A percentile compares a stretch with the other conserved stretches of the same genome.
Evolutionary conservation across 1,140 invertebrate species (phyloP).

Genomic region (Hestina assimilis): DNA sequence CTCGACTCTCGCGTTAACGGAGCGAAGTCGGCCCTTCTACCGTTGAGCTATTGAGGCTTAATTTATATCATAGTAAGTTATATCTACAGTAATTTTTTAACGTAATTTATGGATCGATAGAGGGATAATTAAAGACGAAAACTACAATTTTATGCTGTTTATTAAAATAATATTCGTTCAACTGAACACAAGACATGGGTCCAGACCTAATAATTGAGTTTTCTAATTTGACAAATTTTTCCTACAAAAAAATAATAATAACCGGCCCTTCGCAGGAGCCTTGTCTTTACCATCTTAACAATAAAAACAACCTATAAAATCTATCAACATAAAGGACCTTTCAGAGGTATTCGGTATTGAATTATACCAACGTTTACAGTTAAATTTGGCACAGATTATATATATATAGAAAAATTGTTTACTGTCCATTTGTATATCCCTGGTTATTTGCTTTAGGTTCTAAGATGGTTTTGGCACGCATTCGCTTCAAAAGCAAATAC

Average conservation of each 20-base stretch:
- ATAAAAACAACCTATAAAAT: slow-evolving; percentile 78
- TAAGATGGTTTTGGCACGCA: slow-evolving; percentile 69
- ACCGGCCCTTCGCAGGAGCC: slow-evolving; percentile 40
- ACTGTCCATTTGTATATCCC: slow-evolving; percentile 44
- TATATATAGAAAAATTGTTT: slow-evolving; percentile 37
- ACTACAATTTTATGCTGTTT: slow-evolving; percentile 75
- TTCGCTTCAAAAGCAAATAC: slow-evolving; percentile 31
- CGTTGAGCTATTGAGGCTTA: no score
- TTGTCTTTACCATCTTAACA: slow-evolving; percentile 72
- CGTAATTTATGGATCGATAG: not conserved
- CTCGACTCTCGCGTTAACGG: no score
- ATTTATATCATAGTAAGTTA: no score
- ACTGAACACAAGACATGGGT: slow-evolving; percentile 74
- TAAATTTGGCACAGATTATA: slow-evolving; percentile 71
- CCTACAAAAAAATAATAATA: slow-evolving; percentile 60
- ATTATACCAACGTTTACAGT: slow-evolving; percentile 43
- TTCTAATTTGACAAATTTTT: slow-evolving; percentile 69
- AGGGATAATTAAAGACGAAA: slow-evolving; percentile 40
- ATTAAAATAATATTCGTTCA: slow-evolving; percentile 78
- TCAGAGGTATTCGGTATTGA: slow-evolving; percentile 52
- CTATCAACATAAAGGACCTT: slow-evolving; percentile 73
- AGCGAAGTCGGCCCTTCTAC: no score
- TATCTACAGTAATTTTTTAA: no score
- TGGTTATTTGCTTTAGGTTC: slow-evolving; percentile 42
- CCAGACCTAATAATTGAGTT: slow-evolving; percentile 75